A percentile compares a stretch with the other conserved stretches of the same genome.
phyloP scores from a whole-genome alignment of 2,888 invertebrate species.

The Azorinus chamasolen region DNA sequence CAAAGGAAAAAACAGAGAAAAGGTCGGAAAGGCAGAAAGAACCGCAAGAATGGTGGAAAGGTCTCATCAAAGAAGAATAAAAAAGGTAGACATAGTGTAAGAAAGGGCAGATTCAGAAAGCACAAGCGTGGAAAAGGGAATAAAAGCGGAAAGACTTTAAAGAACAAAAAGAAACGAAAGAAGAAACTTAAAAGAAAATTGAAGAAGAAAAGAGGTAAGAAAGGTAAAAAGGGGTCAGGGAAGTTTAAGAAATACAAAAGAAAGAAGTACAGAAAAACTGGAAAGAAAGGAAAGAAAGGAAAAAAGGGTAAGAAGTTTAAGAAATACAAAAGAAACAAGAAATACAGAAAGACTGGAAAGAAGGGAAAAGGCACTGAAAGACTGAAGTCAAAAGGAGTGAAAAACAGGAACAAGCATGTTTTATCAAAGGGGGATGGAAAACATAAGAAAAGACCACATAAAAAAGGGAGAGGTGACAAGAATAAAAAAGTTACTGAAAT shows the following conservation, averaged over 20 bases:
- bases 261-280: neutral
- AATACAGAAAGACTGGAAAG: neutral
- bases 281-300: neutral
- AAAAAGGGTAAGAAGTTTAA: neutral
- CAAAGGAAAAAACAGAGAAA: neutral
- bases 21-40: neutral
- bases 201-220: neutral
- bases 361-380: neutral
- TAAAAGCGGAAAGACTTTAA: neutral
- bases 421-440: neutral
- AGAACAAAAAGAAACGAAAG: neutral
- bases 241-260: neutral
- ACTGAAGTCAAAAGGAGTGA: neutral
- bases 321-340: neutral
- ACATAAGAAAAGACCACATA: neutral
- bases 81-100: neutral
- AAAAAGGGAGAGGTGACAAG: neutral
- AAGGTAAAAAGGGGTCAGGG: neutral
- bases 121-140: neutral
- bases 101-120: neutral
- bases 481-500: neutral
- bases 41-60: neutral
- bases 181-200: constrained; percentile 8
- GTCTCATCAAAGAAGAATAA: constrained; percentile 1
- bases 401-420: too few relatives aligned